Conservation (phyloP, 2,113 vertebrate genomes). For the Phylloscopus trochilus region DNA sequence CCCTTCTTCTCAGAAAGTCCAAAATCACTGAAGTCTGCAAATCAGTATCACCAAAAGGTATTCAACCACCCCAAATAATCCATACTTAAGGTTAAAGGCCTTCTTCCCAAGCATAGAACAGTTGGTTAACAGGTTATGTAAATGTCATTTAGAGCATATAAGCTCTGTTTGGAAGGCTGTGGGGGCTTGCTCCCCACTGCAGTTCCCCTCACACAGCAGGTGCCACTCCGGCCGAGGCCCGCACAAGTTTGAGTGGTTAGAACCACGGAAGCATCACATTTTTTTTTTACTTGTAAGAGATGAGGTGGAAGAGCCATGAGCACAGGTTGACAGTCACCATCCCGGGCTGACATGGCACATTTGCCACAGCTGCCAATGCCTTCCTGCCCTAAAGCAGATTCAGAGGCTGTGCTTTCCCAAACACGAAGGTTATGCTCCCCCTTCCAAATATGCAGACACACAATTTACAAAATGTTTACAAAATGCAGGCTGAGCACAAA, state of each 20-base stretch:
- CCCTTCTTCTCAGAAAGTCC: background rate
- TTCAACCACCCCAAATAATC: background rate
- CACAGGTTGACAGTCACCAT: background rate
- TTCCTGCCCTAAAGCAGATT: background rate
- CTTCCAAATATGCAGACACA: background rate
- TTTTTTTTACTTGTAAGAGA: background rate
- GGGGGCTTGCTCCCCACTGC: background rate
- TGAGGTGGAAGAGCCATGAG: fast-evolving
- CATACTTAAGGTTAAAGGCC: background rate
- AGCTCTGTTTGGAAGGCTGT: background rate
- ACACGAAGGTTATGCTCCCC: background rate
- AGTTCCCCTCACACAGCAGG: background rate
- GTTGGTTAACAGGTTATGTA: background rate
- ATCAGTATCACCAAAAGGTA: background rate
- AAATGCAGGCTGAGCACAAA: background rate
- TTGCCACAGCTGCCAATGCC: background rate
- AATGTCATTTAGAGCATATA: background rate
- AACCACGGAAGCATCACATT: background rate
- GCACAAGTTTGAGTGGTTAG: background rate
- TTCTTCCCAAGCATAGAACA: background rate
- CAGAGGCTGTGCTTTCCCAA: background rate
- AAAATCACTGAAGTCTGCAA: background rate
- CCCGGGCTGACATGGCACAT: fast-evolving
- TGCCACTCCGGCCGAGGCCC: background rate
- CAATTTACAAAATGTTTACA: background rate